A percentile compares a stretch with the other conserved stretches of the same genome.
Evolutionary conservation across 2,888 invertebrate genomes (phyloP).

Genomic region (Coelinius sp.): DNA sequence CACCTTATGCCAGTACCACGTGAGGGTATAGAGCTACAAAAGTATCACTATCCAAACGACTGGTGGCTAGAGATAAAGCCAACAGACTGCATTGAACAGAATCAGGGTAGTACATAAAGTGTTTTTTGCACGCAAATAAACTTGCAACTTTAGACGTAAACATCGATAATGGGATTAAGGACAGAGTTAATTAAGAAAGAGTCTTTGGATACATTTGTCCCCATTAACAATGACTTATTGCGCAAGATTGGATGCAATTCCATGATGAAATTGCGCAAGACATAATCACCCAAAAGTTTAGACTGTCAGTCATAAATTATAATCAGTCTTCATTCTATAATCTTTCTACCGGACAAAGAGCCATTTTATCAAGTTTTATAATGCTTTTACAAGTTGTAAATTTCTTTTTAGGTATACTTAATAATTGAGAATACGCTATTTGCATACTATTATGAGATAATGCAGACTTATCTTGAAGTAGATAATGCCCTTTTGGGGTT

Average conservation of each 20-base stretch:
- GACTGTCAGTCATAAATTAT: constrained; percentile 12
- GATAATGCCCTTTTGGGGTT: not conserved
- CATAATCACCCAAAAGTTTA: not conserved
- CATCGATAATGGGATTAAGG: constrained; percentile 7
- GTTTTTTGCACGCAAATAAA: not conserved
- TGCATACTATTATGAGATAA: not conserved
- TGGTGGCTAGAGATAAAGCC: constrained; percentile 74
- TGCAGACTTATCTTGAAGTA: not conserved
- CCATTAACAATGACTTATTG: constrained; percentile 10
- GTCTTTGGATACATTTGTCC: not conserved
- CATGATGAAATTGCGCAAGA: constrained; percentile 2
- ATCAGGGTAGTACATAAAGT: constrained; percentile 54
- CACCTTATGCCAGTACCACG: constrained; percentile 72
- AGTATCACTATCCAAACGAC: constrained; percentile 74
- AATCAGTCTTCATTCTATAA: not conserved
- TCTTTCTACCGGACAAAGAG: not conserved
- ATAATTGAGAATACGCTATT: not conserved
- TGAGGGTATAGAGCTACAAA: constrained; percentile 75
- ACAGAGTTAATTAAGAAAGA: constrained; percentile 6
- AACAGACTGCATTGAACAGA: constrained; percentile 66
- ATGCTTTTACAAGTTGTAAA: constrained; percentile 5
- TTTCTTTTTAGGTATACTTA: not conserved
- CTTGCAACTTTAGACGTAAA: not conserved
- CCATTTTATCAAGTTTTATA: not conserved
- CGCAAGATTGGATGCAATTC: not conserved